A percentile compares a stretch with the other conserved stretches of the same genome.
These are phyloP conservation scores for Cosmopolites sordidus DNA, from an alignment of 2,888 invertebrate species.

Conservation along the genomic window DNA sequence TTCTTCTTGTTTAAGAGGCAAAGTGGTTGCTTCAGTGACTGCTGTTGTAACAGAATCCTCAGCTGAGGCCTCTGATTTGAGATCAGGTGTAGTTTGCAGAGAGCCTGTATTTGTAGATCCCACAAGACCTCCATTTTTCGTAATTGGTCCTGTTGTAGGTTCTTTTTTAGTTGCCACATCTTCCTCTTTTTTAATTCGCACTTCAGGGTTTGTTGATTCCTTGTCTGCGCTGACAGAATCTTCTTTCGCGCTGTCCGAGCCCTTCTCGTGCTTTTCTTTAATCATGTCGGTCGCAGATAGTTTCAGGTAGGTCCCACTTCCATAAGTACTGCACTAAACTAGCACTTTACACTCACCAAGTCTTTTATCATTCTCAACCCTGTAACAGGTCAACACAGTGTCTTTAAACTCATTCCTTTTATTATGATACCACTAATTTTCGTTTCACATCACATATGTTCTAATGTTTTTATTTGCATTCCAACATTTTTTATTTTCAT, in stretches of 20 bases:
- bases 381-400: constrained; percentile 33
- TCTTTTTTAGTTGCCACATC: constrained; percentile 45
- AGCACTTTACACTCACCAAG: constrained; percentile 41
- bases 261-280: constrained; percentile 51
- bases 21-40: constrained; percentile 30
- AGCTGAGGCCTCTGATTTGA: constrained; percentile 40
- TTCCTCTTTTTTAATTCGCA: constrained; percentile 47
- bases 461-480: constrained; percentile 52
- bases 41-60: constrained; percentile 32
- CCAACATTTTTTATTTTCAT: constrained; percentile 51
- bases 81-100: constrained; percentile 42
- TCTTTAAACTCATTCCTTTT: constrained; percentile 39
- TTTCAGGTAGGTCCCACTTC: constrained; percentile 42
- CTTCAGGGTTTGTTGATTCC: constrained; percentile 43
- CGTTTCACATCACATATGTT: constrained; percentile 50
- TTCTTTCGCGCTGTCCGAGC: constrained; percentile 48
- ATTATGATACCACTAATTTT: constrained; percentile 43
- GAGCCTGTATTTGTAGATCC: constrained; percentile 49
- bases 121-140: constrained; percentile 48
- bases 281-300: constrained; percentile 43
- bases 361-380: constrained; percentile 37
- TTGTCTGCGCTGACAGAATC: constrained; percentile 48
- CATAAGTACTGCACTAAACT: constrained; percentile 43
- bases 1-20: constrained; percentile 46
- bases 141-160: constrained; percentile 41